phyloP scores from a whole-genome alignment of 2,797 vertebrate genomes.

The Leptoclinus maculatus region DNA sequence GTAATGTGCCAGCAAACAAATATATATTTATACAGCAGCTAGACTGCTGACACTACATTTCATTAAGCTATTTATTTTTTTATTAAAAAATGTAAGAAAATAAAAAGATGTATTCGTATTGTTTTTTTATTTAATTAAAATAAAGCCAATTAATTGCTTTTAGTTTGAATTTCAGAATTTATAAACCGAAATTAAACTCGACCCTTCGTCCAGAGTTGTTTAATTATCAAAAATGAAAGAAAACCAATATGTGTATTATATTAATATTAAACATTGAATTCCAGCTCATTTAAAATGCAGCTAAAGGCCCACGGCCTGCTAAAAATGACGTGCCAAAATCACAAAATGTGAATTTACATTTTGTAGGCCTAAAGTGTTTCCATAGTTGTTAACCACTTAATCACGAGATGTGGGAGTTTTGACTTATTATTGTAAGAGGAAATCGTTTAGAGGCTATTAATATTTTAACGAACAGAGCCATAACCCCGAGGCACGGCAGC shows the following conservation, averaged over 20 bases:
- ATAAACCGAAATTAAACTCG: background rate
- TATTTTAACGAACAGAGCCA: constrained; percentile 83
- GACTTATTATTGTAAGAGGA: constrained; percentile 83
- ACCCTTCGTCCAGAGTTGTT: background rate
- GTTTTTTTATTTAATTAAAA: background rate
- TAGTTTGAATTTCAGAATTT: background rate
- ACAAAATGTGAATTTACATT: constrained; percentile 68
- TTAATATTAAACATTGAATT: constrained; percentile 39
- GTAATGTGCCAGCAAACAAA: background rate
- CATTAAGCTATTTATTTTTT: background rate
- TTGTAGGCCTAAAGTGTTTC: constrained; percentile 76
- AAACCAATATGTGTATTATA: background rate
- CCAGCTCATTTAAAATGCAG: constrained; percentile 36
- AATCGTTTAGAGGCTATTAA: constrained; percentile 87
- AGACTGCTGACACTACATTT: constrained; percentile 3
- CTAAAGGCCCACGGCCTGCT: constrained; percentile 41
- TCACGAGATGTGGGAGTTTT: constrained; percentile 80
- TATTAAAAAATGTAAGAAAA: background rate
- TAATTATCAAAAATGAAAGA: background rate
- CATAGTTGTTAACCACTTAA: constrained; percentile 82
- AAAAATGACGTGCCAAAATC: constrained; percentile 55
- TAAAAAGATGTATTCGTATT: no score
- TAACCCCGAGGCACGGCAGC: constrained; percentile 82
- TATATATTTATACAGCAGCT: constrained; percentile 7
- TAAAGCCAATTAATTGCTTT: background rate